Percentiles rank a stretch among this genome's conserved stretches.
Conservation (phyloP, 2,113 vertebrate genomes). For the Cynocephalus volans region DNA sequence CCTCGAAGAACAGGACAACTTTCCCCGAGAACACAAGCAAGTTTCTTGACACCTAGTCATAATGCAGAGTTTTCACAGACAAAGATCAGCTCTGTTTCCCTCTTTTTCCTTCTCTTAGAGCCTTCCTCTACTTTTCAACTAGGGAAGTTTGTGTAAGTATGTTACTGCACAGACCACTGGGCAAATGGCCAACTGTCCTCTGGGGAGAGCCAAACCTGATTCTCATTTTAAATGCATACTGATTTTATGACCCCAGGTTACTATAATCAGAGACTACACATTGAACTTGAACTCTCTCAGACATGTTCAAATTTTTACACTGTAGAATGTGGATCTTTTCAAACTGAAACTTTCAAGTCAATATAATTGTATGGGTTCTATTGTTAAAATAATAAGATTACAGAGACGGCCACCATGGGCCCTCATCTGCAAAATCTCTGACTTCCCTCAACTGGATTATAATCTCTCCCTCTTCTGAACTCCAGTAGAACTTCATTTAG, state of each 20-base stretch:
- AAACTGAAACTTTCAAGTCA: conserved; percentile 41
- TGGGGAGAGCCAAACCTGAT: conserved; percentile 64
- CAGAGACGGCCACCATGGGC: background rate
- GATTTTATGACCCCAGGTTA: conserved; percentile 63
- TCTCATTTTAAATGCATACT: conserved; percentile 74
- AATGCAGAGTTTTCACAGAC: background rate
- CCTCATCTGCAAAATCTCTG: background rate
- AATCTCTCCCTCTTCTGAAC: background rate
- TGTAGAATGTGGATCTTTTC: background rate
- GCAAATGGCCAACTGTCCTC: conserved; percentile 67
- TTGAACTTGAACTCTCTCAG: conserved; percentile 61
- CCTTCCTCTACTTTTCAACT: conserved; percentile 48
- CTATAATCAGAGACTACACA: conserved; percentile 65
- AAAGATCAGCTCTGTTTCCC: background rate
- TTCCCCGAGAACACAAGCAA: background rate
- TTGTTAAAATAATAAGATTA: conserved; percentile 49
- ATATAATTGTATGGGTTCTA: background rate
- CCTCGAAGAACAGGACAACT: background rate
- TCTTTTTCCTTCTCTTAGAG: background rate
- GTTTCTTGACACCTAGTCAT: background rate
- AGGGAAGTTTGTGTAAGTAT: conserved; percentile 47
- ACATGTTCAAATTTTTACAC: conserved; percentile 26
- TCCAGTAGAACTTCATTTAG: background rate
- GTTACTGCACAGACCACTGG: conserved; percentile 67
- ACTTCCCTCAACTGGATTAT: background rate